A percentile compares a stretch with the other conserved stretches of the same genome.
Evolutionary conservation across 2,888 invertebrate species (phyloP).

Genomic region (Criorhina ranunculi): DNA sequence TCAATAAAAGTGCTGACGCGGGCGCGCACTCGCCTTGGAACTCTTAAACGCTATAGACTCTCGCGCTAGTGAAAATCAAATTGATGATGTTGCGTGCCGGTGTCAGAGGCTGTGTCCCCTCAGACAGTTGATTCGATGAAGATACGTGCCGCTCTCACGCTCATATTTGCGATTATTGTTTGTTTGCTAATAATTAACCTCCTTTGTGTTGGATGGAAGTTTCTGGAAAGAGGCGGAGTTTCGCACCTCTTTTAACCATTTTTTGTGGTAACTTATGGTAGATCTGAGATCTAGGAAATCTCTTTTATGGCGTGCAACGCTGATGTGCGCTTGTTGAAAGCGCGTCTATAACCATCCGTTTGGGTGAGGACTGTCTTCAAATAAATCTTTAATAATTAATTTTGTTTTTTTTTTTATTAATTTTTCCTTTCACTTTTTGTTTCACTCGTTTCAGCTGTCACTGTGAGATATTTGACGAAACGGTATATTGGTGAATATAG

Average conservation of each 20-base stretch:
- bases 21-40: conserved; percentile 22
- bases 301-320: background rate
- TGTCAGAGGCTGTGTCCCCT: conserved; percentile 67
- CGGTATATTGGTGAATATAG: conserved; percentile 93
- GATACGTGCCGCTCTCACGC: conserved; percentile 42
- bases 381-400: conserved; percentile 27
- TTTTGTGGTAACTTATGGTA: conserved; percentile 15
- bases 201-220: conserved; percentile 63
- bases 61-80: conserved; percentile 61
- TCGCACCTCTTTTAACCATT: conserved; percentile 26
- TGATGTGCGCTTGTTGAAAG: background rate
- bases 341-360: background rate
- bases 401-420: conserved; percentile 7
- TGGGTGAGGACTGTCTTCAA: background rate
- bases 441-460: conserved; percentile 88
- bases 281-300: conserved; percentile 2
- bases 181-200: conserved; percentile 70
- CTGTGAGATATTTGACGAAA: conserved; percentile 91
- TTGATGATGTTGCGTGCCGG: conserved; percentile 71
- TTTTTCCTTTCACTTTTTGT: conserved; percentile 40
- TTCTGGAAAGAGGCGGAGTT: conserved; percentile 18
- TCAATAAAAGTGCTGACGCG: conserved; percentile 74
- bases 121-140: conserved; percentile 39
- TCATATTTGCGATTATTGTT: conserved; percentile 55
- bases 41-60: conserved; percentile 35